Base-by-base conservation (phyloP, 2,113 vertebrate genomes). In the Thinocorus orbignyianus region DNA sequence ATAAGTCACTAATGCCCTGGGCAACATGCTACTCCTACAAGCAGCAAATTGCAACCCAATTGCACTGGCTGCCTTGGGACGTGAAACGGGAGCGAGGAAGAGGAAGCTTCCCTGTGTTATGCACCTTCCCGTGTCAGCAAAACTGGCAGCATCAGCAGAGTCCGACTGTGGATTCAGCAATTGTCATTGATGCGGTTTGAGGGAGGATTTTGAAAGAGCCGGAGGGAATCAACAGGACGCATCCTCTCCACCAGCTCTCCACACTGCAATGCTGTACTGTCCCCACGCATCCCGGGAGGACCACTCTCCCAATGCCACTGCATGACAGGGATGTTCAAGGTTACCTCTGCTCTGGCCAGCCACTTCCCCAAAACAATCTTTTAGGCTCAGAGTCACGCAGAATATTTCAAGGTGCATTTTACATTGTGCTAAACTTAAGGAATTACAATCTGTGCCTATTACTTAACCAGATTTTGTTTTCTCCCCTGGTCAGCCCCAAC, bases 101-200 rank as follows among this genome's bases (percentile, higher is more conserved):
- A 90, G 24, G 80, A 68, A 70, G 37, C 13, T 85, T 49, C 65
- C 61, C 48, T 12, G 15, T 14, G 54, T 25, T 18, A 81, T 3
- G 7, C n/a, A 86, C 23, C 42, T 66, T 54, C 35, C 10, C 3
- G 1, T 5, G 11, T 25, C 62, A 92, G 81, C 57, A 81, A 41
- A 61, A 60, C 44, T 0, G 0, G 42, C 52, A 82, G 31, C 69
- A 73, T 16, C 60, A 64, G 61, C 58, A 52, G 2, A 65, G 58
- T 13, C 35, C 1, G 1, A 1, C 39, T 8, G 6, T 5, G 22
- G 62, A 77, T 35, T 76, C 76, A 51, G 60, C 37, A 82, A 3
- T 1, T 26, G 25, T 31, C 80, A 28, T 28, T 71, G 13, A 6
- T 9, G 10, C 0, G 1, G 26, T 7, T 82, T 0, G 0, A 62